Conservation (phyloP, 2,888 invertebrate species). For the Chironomus tentans region DNA sequence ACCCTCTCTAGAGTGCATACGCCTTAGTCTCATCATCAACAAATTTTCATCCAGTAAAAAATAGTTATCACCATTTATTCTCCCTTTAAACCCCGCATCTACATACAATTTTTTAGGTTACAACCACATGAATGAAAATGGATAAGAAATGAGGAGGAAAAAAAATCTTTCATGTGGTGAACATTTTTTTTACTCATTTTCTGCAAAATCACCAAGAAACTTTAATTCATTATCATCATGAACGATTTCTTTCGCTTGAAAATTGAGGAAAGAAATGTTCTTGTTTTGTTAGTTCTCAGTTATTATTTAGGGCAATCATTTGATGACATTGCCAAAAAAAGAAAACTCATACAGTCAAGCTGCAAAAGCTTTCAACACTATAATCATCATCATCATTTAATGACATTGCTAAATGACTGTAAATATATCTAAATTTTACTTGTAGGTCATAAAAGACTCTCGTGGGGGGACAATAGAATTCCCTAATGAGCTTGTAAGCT, state of each 20-base stretch:
- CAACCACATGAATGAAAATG: too few species aligned
- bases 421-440: neutral
- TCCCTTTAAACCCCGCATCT: too few species aligned
- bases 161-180: too few species aligned
- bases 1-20: too few species aligned
- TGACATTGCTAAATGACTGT: neutral
- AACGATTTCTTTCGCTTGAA: neutral
- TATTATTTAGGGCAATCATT: neutral
- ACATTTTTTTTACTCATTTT: neutral
- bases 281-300: neutral
- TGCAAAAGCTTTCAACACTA: neutral
- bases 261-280: too few species aligned
- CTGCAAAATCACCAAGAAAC: neutral
- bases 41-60: too few species aligned
- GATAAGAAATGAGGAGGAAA: too few species aligned
- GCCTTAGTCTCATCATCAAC: neutral
- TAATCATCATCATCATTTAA: neutral
- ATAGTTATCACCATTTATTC: too few species aligned
- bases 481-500: neutral
- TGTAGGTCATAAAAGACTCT: neutral
- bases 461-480: neutral
- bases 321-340: conserved; percentile 2
- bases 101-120: too few species aligned
- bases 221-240: neutral
- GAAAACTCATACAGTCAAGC: neutral